Conservation (phyloP, 2,113 vertebrate species). For the Ancistrus triradiatus region DNA sequence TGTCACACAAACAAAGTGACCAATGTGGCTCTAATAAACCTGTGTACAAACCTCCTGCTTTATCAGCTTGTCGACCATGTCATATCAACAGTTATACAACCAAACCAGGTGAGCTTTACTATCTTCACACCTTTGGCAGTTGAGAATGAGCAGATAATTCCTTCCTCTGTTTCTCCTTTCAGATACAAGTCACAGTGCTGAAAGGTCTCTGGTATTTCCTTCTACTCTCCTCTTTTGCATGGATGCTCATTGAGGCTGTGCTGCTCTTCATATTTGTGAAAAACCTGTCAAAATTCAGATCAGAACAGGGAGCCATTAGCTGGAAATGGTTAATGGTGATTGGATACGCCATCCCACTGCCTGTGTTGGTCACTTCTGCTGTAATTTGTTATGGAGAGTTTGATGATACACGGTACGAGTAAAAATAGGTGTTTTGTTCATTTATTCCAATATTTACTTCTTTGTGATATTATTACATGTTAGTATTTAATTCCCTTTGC, state of each 20-base stretch:
- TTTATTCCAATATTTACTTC: no score
- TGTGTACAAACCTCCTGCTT: slow-evolving; percentile 62
- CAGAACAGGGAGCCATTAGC: no score
- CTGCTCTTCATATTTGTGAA: slow-evolving; percentile 67
- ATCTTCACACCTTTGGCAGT: no score
- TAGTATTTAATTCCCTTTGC: no score
- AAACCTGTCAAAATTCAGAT: slow-evolving; percentile 34
- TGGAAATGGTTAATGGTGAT: no score
- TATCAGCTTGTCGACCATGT: slow-evolving; percentile 56
- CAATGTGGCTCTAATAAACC: slow-evolving; percentile 57
- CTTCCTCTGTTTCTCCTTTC: slow-evolving; percentile 6
- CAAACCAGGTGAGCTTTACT: slow-evolving; percentile 38
- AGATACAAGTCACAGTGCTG: slow-evolving; percentile 60
- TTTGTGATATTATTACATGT: no score
- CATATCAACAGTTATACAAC: slow-evolving; percentile 6
- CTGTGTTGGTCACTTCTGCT: no score
- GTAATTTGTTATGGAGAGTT: no score
- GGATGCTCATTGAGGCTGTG: slow-evolving; percentile 70
- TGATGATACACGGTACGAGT: no score
- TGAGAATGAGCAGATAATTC: neutral
- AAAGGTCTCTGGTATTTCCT: slow-evolving; percentile 64
- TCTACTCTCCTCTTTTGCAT: slow-evolving; percentile 68
- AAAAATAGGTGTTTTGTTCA: no score
- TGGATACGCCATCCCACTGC: no score
- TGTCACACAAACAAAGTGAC: slow-evolving; percentile 44